Percentiles rank a stretch among this genome's conserved stretches.
Evolutionary conservation across 2,113 vertebrate genomes (phyloP).

Genomic region (Bombycilla garrulus): DNA sequence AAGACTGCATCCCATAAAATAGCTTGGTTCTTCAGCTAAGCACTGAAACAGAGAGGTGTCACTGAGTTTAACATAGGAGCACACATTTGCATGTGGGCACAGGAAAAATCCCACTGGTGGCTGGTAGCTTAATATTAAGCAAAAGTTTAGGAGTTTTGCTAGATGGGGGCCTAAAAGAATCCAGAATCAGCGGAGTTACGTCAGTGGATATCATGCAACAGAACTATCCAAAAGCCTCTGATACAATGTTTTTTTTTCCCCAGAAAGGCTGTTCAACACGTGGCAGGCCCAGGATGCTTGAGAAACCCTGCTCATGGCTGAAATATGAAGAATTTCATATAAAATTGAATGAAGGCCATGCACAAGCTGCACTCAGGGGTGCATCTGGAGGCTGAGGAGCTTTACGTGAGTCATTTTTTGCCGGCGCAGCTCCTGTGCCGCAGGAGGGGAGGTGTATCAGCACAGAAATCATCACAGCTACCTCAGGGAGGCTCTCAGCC

Average conservation of each 20-base stretch:
- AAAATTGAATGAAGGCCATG: not conserved
- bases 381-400: not conserved
- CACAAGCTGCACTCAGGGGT: not conserved
- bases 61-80: not conserved
- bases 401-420: not conserved
- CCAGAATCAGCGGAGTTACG: not conserved
- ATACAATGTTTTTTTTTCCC: not conserved
- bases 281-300: not conserved
- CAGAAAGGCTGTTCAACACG: not conserved
- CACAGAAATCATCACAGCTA: slow-evolving; percentile 1
- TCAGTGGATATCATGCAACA: not conserved
- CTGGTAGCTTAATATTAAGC: not conserved
- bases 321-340: not conserved
- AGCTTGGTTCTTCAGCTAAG: not conserved
- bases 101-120: not conserved
- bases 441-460: slow-evolving; percentile 23
- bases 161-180: not conserved
- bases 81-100: not conserved
- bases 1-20: not conserved
- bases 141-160: not conserved
- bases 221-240: not conserved
- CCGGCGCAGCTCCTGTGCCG: not conserved
- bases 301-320: not conserved
- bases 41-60: not conserved
- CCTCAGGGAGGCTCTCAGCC: not conserved